Conservation (phyloP, 2,113 vertebrate species). For the Phalacrocorax brasilianus region DNA sequence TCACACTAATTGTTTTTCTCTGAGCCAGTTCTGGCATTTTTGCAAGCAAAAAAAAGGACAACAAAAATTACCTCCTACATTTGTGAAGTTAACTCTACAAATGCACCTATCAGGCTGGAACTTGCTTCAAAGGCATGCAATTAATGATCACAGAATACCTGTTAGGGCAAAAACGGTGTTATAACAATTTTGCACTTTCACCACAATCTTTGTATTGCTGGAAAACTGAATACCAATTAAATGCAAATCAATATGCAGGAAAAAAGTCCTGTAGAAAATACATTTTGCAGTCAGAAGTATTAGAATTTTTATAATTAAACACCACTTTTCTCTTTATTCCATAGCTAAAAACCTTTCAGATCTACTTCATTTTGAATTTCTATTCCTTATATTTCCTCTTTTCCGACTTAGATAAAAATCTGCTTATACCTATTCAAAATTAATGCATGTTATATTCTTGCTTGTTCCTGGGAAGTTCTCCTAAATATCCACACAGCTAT, state of each 20-base stretch:
- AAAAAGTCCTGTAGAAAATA: neutral
- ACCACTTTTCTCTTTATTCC: neutral
- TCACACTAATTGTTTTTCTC: neutral
- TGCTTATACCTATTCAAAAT: neutral
- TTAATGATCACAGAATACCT: neutral
- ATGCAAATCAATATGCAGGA: neutral
- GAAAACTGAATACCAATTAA: neutral
- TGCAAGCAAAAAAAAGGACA: neutral
- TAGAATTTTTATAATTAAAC: neutral
- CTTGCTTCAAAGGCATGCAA: neutral
- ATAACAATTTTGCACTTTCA: neutral
- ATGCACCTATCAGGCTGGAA: neutral
- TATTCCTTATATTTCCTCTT: neutral
- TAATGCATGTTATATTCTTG: neutral
- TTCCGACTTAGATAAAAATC: neutral
- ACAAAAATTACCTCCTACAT: neutral
- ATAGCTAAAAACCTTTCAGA: neutral
- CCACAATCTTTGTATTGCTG: neutral
- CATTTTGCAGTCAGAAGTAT: neutral
- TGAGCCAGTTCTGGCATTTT: neutral
- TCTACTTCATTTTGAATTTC: neutral
- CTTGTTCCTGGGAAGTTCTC: neutral
- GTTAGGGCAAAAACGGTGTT: neutral
- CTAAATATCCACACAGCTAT: neutral
- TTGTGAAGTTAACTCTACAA: neutral